Conservation (phyloP, 2,888 invertebrate genomes). For the Drosophila birchii region DNA sequence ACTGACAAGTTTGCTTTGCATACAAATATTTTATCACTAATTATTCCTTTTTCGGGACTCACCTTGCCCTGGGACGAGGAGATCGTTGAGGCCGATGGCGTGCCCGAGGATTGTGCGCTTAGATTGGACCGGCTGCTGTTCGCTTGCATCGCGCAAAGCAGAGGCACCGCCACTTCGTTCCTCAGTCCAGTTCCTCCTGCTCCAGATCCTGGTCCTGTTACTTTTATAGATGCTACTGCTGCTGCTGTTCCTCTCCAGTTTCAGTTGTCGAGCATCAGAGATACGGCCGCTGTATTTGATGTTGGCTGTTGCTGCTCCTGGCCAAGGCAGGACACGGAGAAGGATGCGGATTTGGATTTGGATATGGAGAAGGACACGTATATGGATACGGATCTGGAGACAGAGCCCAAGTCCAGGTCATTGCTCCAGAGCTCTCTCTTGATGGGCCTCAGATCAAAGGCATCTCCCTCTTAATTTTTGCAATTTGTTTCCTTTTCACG, state of each 20-base stretch:
- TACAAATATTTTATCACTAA: too few species aligned
- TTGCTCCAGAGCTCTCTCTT: slow-evolving; percentile 9
- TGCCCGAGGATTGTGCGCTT: slow-evolving; percentile 83
- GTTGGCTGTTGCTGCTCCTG: slow-evolving; percentile 7
- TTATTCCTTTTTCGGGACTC: slow-evolving; percentile 21
- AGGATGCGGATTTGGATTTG: slow-evolving; percentile 16
- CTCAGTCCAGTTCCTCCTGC: slow-evolving; percentile 6
- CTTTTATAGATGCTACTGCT: not conserved
- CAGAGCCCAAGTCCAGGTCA: slow-evolving; percentile 12
- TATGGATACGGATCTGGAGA: slow-evolving; percentile 6
- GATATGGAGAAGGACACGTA: slow-evolving; percentile 6
- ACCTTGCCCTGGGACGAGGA: slow-evolving; percentile 83
- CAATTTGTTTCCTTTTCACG: not conserved
- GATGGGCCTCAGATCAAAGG: slow-evolving; percentile 13
- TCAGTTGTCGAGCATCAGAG: slow-evolving; percentile 23
- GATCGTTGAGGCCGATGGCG: slow-evolving; percentile 83
- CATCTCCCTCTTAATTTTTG: slow-evolving; percentile 1
- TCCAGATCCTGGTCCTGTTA: slow-evolving; percentile 5
- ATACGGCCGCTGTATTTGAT: slow-evolving; percentile 4
- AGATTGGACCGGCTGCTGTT: slow-evolving; percentile 80
- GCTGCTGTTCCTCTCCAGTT: not conserved
- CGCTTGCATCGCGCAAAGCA: slow-evolving; percentile 79
- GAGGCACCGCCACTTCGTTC: slow-evolving; percentile 33
- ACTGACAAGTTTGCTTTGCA: too few species aligned
- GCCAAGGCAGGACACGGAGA: slow-evolving; percentile 7